phyloP scores from a whole-genome alignment of 2,888 invertebrate species.

The Myopa tessellatipennis region DNA sequence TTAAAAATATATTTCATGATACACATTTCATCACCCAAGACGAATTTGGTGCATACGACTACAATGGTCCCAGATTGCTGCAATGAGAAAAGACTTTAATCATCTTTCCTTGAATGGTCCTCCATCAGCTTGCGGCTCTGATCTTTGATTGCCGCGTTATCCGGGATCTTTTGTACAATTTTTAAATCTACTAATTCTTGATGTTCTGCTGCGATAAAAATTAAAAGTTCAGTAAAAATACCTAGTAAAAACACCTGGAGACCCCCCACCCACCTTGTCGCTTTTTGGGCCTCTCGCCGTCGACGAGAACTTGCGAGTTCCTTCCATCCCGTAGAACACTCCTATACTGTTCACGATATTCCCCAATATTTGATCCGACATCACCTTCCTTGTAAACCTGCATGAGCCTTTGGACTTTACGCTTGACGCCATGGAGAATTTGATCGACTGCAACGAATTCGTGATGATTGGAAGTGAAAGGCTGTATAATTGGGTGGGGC shows the following conservation, averaged over 20 bases:
- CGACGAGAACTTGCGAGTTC: slow-evolving; percentile 28
- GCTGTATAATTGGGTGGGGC: not conserved
- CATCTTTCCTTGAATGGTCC: slow-evolving; percentile 62
- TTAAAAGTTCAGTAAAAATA: not conserved
- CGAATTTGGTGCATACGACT: no score
- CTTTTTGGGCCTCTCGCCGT: slow-evolving; percentile 45
- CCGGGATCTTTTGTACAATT: slow-evolving; percentile 56
- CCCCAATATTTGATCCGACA: slow-evolving; percentile 43
- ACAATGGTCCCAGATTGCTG: not conserved
- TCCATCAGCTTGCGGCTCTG: slow-evolving; percentile 64
- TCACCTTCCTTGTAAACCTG: slow-evolving; percentile 50
- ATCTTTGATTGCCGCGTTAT: slow-evolving; percentile 63
- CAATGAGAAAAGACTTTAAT: slow-evolving; percentile 47
- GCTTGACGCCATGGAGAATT: slow-evolving; percentile 56
- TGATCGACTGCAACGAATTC: slow-evolving; percentile 53
- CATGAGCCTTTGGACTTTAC: slow-evolving; percentile 57
- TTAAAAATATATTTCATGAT: no score
- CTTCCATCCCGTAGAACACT: slow-evolving; percentile 49
- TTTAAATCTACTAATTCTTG: slow-evolving; percentile 52
- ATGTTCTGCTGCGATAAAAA: slow-evolving; percentile 11
- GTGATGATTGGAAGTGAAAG: not conserved
- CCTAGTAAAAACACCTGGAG: not conserved
- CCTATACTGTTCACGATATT: slow-evolving; percentile 55
- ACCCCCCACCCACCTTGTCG: not conserved
- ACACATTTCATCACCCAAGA: no score